Evolutionary conservation across 2,113 vertebrate species (phyloP).

Genomic region (Thalassoma bifasciatum): DNA sequence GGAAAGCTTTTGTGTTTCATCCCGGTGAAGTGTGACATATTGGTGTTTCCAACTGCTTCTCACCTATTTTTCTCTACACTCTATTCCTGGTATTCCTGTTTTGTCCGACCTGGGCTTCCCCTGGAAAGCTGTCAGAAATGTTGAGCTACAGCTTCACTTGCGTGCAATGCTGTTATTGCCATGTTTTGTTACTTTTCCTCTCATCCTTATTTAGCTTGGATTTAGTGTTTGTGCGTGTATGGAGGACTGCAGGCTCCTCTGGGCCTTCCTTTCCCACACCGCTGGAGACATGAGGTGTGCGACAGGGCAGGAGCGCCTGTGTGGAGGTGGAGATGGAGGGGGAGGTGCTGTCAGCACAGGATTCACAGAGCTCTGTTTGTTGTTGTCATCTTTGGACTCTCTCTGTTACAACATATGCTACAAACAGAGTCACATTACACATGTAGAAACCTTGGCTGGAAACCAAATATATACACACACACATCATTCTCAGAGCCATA

Average conservation of each 20-base stretch:
- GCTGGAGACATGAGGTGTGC: constrained; percentile 28
- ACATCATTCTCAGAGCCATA: constrained; percentile 5
- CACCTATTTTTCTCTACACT: constrained; percentile 60
- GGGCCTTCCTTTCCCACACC: constrained; percentile 56
- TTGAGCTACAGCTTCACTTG: constrained; percentile 40
- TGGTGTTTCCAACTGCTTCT: constrained; percentile 41
- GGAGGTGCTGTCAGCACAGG: constrained; percentile 19
- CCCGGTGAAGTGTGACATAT: constrained; percentile 40
- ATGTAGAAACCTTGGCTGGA: constrained; percentile 39
- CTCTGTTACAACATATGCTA: constrained; percentile 63
- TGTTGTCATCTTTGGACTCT: constrained; percentile 65
- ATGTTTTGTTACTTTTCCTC: constrained; percentile 61
- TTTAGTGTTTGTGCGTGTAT: constrained; percentile 29
- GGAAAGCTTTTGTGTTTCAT: constrained; percentile 41
- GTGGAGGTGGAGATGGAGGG: constrained; percentile 29
- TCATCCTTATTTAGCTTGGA: constrained; percentile 48
- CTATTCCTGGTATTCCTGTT: constrained; percentile 78
- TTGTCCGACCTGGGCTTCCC: constrained; percentile 60
- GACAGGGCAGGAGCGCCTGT: constrained; percentile 36
- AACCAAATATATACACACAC: constrained; percentile 25
- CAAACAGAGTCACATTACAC: constrained; percentile 49
- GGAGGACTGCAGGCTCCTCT: constrained; percentile 12
- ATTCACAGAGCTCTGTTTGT: constrained; percentile 56
- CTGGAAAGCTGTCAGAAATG: constrained; percentile 67
- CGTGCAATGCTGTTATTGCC: constrained; percentile 48